These are phyloP conservation scores for Melanaphis sacchari DNA, from an alignment of 1,140 invertebrate genomes.

Conservation along the genomic window DNA sequence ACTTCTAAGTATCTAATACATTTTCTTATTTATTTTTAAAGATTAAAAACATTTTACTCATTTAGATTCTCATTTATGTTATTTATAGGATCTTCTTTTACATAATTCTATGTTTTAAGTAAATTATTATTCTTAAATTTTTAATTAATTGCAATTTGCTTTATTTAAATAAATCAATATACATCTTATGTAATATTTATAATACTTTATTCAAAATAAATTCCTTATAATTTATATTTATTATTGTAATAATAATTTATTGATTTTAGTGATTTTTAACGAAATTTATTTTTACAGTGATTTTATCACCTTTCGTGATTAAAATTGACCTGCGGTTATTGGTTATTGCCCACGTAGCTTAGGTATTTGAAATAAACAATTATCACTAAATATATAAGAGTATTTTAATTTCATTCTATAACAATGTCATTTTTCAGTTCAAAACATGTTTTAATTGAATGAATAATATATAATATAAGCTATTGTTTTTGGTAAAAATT, in stretches of 20 bases:
- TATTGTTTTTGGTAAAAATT: background rate
- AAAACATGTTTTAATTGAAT: background rate
- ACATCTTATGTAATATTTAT: background rate
- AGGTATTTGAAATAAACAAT: background rate
- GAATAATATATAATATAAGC: background rate
- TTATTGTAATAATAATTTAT: background rate
- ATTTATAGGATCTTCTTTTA: background rate
- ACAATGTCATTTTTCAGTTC: background rate
- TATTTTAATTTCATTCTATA: background rate
- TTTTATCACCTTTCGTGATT: background rate
- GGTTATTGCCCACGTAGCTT: background rate
- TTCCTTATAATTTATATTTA: background rate
- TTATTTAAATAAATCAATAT: background rate
- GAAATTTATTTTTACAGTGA: background rate
- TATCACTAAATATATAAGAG: background rate
- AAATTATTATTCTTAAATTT: background rate
- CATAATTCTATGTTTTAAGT: too few relatives aligned
- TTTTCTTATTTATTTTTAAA: background rate
- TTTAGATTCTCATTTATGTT: background rate
- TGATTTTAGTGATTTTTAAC: constrained; percentile 3
- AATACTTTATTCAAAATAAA: background rate
- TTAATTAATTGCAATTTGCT: background rate
- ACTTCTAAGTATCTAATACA: background rate
- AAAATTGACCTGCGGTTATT: background rate
- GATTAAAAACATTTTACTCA: background rate